Evolutionary conservation across 1,140 invertebrate genomes (phyloP), one percentile per base, ranked within the genome.

Genomic region (Pseudoatta argentina): DNA sequence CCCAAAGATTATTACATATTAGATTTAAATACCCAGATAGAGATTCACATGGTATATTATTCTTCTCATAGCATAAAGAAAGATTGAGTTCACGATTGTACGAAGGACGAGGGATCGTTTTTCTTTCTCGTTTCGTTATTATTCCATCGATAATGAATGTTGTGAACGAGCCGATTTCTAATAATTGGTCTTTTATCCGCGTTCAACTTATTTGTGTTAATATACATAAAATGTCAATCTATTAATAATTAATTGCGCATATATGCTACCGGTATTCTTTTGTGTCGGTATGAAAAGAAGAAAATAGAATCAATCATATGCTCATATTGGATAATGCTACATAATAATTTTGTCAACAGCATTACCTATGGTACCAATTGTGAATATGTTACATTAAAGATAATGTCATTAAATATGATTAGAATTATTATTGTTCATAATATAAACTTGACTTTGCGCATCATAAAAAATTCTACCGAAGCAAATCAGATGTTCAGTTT

Each of bases 131-230:
- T 78, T 59, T 21, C 30, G 24, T 72, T 57, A 72, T 21, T 57
- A 44, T 69, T 39, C 18, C n/a, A 14, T 64, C 44, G 55, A n/a
- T 34, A 53, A 51, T 66, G 1, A 18, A 10, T 53, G 14, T 44
- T 30, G n/a, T 79, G 21, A 10, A 12, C 16, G 14, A 79, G 24
- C 3, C 16, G 78, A 4, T 34, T 27, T 48, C 16, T 48, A 63
- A 18, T 27, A 55, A 76, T 87, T 88, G 67, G 86, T 81, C 12
- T 82, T 53, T 59, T 75, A 66, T n/a, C 18, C 8, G 39, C 21
- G 48, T 12, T 48, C 55, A 66, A 67, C 34, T 48, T 63, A 24
- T 44, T n/a, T 7, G 8, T n/a, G 0, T 7, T 6, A 27, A 51
- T 10, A 66, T 39, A 51, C 48, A 53, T 79, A 12, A 87, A 88